phyloP scores from a whole-genome alignment of 2,113 vertebrate genomes.

The Archilochus colubris region DNA sequence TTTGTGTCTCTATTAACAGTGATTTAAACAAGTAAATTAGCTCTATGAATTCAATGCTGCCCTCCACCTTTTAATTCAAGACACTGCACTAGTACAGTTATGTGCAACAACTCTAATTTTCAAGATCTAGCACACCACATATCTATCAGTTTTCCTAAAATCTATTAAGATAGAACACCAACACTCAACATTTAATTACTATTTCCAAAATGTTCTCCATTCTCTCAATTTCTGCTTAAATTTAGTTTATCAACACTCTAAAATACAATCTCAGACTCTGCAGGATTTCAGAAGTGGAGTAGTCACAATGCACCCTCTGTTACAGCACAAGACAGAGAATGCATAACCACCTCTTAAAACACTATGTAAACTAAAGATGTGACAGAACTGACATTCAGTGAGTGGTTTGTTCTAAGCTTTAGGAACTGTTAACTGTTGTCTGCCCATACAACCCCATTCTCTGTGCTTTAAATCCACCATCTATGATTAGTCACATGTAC shows the following conservation, averaged over 20 bases:
- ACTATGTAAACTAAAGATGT: neutral
- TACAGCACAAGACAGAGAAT: neutral
- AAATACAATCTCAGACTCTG: neutral
- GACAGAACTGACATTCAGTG: neutral
- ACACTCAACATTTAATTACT: neutral
- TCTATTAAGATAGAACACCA: neutral
- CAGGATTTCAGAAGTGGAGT: neutral
- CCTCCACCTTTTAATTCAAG: constrained; percentile 50
- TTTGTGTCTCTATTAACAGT: neutral
- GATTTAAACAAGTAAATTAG: neutral
- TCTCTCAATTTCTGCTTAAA: neutral
- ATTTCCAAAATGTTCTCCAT: neutral
- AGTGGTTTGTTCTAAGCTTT: neutral
- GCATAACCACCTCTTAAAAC: neutral
- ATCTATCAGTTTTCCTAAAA: neutral
- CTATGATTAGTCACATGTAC: neutral
- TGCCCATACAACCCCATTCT: neutral
- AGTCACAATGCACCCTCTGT: neutral
- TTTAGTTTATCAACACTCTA: neutral
- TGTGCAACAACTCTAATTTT: neutral
- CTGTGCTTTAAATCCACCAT: neutral
- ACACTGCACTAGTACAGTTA: neutral
- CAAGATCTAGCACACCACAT: fast-evolving
- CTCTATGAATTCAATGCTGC: constrained; percentile 47
- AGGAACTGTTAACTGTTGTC: neutral